Evolutionary conservation across 1,140 invertebrate genomes (phyloP), one percentile per base, ranked within the genome.

Genomic region (Platyscapa corneri): DNA sequence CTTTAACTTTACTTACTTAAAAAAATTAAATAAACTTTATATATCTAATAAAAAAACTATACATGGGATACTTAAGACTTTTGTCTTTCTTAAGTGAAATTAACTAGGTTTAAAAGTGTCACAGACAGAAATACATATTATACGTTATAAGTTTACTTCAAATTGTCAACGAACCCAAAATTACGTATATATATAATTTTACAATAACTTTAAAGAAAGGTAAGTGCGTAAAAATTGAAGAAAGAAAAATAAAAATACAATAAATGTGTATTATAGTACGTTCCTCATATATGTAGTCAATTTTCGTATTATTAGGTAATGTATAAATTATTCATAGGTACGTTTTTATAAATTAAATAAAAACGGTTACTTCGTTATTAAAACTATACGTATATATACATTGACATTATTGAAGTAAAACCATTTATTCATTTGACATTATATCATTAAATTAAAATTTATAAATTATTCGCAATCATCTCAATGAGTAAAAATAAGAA

Each of bases 201-300:
- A 16, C 18, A 53, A 53, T 46, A 46, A 12, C 18, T 53, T 53
- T 16, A 53, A 53, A 53, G 18, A 53, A 53, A 53, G 18, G 10
- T 53, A 53, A 53, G 18, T 20, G 18, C 12, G 18, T 18, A 53
- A 53, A 53, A 53, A 20, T 18, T 14, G n/a, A n/a, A 64, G n/a
- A 64, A 30, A 64, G 12, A n/a, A 64, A 64, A 30, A 64, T 27
- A 30, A 64, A 64, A 8, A 30, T n/a, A n/a, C 3, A 64, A 64
- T 1, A 53, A 53, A 53, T 90, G 89, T 92, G 89, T 92, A 85
- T 76, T 85, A 92, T 91, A 91, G 87, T 89, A 88, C 87, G 18
- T 18, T 53, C 1, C 74, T 88, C 87, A 87, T 91, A 91, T 87
- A 90, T 89, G 89, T 91, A 92, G 89, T 89, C 88, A 89, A 90